phyloP scores from a whole-genome alignment of 2,113 vertebrate genomes.

The Chinchilla lanigera region DNA sequence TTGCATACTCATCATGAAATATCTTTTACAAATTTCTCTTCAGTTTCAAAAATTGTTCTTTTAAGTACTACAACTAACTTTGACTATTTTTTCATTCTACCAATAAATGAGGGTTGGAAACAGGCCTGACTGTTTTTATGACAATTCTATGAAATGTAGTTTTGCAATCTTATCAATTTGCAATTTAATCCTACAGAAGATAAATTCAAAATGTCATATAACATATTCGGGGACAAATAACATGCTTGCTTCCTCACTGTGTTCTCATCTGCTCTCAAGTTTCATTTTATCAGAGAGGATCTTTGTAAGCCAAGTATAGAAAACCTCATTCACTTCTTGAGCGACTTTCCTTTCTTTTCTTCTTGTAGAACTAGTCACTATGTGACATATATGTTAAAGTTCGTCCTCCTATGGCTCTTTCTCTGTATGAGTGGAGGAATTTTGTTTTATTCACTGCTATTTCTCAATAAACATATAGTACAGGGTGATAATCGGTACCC shows the following conservation, averaged over 20 bases:
- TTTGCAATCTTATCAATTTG: background rate
- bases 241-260: background rate
- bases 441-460: background rate
- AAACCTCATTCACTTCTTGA: background rate
- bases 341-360: background rate
- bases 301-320: background rate
- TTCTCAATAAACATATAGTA: background rate
- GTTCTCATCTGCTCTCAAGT: background rate
- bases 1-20: background rate
- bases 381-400: background rate
- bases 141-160: background rate
- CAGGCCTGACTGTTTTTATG: background rate
- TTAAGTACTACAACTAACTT: background rate
- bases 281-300: background rate
- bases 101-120: background rate
- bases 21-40: background rate
- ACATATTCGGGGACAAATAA: background rate
- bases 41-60: background rate
- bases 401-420: background rate
- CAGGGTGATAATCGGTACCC: background rate
- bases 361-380: background rate
- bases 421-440: background rate
- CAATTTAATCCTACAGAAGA: background rate
- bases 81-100: background rate
- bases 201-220: conserved; percentile 19